Conservation (phyloP, 2,797 vertebrate genomes). For the Dendrocincla fuliginosa region DNA sequence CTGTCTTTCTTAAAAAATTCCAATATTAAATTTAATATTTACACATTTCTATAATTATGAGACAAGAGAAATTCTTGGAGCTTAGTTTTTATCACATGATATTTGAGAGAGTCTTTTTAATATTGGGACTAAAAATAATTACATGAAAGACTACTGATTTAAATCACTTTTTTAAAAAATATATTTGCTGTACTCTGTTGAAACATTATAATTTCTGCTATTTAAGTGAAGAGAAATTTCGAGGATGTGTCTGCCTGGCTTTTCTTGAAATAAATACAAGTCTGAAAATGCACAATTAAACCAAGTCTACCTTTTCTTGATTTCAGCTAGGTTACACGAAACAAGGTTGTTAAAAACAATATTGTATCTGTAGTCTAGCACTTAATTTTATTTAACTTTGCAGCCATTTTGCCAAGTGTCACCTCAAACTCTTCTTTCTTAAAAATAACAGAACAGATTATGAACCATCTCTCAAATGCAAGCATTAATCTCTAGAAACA, state of each 20-base stretch:
- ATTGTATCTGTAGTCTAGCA: background rate
- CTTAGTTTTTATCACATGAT: background rate
- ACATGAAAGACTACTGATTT: background rate
- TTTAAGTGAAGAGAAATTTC: background rate
- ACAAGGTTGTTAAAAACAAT: background rate
- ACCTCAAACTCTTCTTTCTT: slow-evolving; percentile 45
- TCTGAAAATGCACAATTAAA: background rate
- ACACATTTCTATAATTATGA: background rate
- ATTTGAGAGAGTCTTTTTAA: background rate
- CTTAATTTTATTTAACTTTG: slow-evolving; percentile 41
- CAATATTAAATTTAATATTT: background rate
- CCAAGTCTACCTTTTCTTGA: background rate
- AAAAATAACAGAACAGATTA: slow-evolving; percentile 74
- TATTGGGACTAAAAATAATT: background rate
- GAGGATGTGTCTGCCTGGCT: background rate
- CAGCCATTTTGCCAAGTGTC: slow-evolving; percentile 33
- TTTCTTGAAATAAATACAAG: background rate
- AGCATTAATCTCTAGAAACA: slow-evolving; percentile 35
- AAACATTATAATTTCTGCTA: background rate
- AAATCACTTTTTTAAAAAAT: background rate
- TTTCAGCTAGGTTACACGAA: background rate
- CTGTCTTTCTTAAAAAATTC: background rate
- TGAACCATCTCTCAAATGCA: slow-evolving; percentile 67
- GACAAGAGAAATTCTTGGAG: background rate
- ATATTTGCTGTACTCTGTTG: background rate